These are phyloP conservation scores for Charanyca ferruginea DNA, from an alignment of 2,888 invertebrate genomes.

Conservation along the genomic window DNA sequence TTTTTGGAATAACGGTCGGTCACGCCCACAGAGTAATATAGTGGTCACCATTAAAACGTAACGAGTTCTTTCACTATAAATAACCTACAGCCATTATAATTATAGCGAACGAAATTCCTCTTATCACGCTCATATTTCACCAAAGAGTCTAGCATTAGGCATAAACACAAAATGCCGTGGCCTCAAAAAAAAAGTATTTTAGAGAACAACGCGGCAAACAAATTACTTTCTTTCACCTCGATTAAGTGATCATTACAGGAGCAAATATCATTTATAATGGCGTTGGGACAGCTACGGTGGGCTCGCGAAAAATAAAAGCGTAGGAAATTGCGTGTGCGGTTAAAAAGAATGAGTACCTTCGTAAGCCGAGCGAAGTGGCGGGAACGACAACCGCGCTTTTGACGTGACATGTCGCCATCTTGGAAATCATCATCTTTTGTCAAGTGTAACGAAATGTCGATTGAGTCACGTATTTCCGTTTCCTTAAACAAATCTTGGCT, in stretches of 20 bases:
- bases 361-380: conserved; percentile 72
- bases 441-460: conserved; percentile 80
- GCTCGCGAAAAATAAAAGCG: conserved; percentile 77
- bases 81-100: conserved; percentile 85
- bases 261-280: conserved; percentile 83
- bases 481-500: conserved; percentile 79
- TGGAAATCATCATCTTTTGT: conserved; percentile 81
- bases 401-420: conserved; percentile 82
- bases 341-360: conserved; percentile 70
- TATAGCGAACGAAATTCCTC: conserved; percentile 87
- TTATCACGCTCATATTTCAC: conserved; percentile 88
- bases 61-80: conserved; percentile 87
- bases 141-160: conserved; percentile 83
- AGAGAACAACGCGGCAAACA: conserved; percentile 69
- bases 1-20: conserved; percentile 73
- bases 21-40: conserved; percentile 86
- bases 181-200: conserved; percentile 70
- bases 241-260: conserved; percentile 86
- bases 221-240: conserved; percentile 84
- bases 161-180: conserved; percentile 75
- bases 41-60: conserved; percentile 88
- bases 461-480: conserved; percentile 84
- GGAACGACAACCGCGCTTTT: conserved; percentile 75
- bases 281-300: conserved; percentile 66
- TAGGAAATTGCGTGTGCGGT: conserved; percentile 85